Base-by-base conservation (phyloP, 2,888 invertebrate genomes). In the Clunio marinus region DNA sequence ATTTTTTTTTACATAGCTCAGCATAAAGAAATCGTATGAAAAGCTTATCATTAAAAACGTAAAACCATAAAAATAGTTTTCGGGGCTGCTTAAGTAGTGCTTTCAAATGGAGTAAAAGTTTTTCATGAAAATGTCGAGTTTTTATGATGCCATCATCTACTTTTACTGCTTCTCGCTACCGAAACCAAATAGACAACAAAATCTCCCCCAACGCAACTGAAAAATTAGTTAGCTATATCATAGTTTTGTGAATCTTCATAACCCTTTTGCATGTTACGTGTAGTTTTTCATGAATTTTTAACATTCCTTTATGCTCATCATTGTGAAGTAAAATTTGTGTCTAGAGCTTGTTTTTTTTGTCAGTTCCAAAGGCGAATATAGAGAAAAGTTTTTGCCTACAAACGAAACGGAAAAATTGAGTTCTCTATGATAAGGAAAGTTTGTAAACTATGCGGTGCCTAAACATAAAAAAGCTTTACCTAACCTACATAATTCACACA, bases 31-130 rank as follows among this genome's bases (percentile, higher is more conserved):
- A 17, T 7, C 17, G 15, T 60, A 22, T 17, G 27, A 27, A 15
- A 32, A 46, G 63, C 46, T 63, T 63, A 63, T 63, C 63, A 63
- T 46, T 37, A 63, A 63, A 41, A 63, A 46, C 46, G 63, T 46
- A 46, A 63, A 63, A 45, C 25, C 46, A 46, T 63, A 46, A 46
- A 63, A 62, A 32, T 32, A 41, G 4, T 32, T 32, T 32, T 32
- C 41, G n/a, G n/a, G n/a, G n/a, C n/a, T n/a, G n/a, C n/a, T n/a
- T n/a, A n/a, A n/a, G n/a, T n/a, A n/a, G n/a, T n/a, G n/a, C n/a
- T 41, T 10, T 41, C 41, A 15, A 15, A 13, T n/a, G 7, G 10
- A 41, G 10, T n/a, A 15, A n/a, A 41, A 41, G n/a, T n/a, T 41
- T 41, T 41, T 41, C 32, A 32, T 32, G 32, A 32, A 32, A 32